phyloP scores from a whole-genome alignment of 1,140 invertebrate genomes.

The Meloidogyne exigua region DNA sequence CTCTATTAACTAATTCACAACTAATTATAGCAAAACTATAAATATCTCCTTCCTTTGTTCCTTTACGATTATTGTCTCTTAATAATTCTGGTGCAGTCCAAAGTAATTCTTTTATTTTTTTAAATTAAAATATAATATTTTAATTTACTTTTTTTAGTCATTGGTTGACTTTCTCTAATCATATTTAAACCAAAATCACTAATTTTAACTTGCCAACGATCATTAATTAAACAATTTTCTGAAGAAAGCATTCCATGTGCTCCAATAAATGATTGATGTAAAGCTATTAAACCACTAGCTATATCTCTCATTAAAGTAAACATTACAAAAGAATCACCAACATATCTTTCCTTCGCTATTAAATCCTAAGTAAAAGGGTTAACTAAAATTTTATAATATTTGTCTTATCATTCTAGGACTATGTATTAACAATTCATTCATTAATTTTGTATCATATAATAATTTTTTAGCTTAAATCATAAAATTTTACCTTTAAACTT shows the following conservation, averaged over 20 bases:
- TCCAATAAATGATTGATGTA: background rate
- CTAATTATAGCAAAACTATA: constrained; percentile 60
- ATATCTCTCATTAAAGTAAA: constrained; percentile 85
- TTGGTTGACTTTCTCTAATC: constrained; percentile 5
- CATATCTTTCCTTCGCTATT: constrained; percentile 85
- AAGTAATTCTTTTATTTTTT: background rate
- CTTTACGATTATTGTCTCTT: background rate
- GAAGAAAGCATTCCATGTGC: constrained; percentile 4
- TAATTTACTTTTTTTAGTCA: background rate
- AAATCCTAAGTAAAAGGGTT: constrained; percentile 77
- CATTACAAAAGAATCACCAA: constrained; percentile 89
- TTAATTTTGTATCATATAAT: too few species aligned
- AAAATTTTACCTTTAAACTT: constrained; percentile 76
- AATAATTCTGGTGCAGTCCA: constrained; percentile 17
- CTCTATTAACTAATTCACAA: constrained; percentile 57
- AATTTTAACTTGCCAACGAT: constrained; percentile 19
- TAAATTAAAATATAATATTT: too few species aligned
- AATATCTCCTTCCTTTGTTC: constrained; percentile 44
- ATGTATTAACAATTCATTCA: too few species aligned
- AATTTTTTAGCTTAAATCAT: too few species aligned
- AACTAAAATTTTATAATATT: too few species aligned
- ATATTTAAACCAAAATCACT: constrained; percentile 16
- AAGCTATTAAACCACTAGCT: constrained; percentile 69
- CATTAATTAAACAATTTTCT: constrained; percentile 12
- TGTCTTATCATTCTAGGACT: too few species aligned